Evolutionary conservation across 2,797 vertebrate genomes (phyloP).

Genomic region (Mycteria americana): DNA sequence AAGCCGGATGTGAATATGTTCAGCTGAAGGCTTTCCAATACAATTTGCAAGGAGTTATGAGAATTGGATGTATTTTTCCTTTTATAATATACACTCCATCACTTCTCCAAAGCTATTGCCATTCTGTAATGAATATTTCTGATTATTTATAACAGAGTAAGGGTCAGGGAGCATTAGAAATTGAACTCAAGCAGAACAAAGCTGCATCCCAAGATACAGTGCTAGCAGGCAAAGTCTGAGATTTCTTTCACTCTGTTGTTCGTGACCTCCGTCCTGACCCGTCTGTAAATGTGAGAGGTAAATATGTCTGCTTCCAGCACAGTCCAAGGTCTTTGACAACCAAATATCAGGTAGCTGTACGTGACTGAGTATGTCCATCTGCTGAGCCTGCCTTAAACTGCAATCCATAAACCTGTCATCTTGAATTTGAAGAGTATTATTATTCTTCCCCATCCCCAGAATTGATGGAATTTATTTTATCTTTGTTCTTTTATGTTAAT

Average conservation of each 20-base stretch:
- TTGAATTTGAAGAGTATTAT: background rate
- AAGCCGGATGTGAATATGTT: constrained; percentile 24
- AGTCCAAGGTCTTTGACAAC: background rate
- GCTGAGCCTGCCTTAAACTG: background rate
- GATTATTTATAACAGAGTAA: constrained; percentile 51
- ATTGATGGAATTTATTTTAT: background rate
- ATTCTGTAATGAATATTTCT: constrained; percentile 64
- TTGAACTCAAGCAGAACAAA: background rate
- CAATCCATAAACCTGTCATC: background rate
- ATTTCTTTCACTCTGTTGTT: constrained; percentile 3
- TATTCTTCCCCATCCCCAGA: background rate
- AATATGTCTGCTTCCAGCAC: constrained; percentile 24
- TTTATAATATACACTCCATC: constrained; percentile 27
- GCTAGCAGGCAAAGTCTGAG: background rate
- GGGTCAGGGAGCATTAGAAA: constrained; percentile 53
- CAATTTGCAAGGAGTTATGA: constrained; percentile 52
- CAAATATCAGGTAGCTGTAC: background rate
- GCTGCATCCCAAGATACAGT: background rate
- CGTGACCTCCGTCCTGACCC: constrained; percentile 35
- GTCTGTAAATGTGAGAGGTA: background rate
- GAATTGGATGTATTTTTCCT: constrained; percentile 40
- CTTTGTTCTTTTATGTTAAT: background rate
- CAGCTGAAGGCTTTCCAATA: constrained; percentile 46
- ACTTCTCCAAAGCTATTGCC: constrained; percentile 37
- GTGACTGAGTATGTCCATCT: background rate